Evolutionary conservation across 1,140 invertebrate species (phyloP).

Genomic region (Rhynchophorus ferrugineus): DNA sequence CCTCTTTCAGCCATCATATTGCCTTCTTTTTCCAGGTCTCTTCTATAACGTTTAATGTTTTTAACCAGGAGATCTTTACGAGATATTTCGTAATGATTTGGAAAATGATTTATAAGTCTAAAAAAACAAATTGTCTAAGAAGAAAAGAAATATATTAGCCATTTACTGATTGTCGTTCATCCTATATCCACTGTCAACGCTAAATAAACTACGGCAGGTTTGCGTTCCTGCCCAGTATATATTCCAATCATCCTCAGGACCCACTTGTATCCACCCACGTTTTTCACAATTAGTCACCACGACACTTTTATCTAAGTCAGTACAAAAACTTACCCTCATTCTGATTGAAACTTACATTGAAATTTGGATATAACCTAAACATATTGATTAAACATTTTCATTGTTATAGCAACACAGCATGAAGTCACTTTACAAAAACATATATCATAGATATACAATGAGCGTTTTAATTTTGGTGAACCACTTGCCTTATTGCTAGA

Average conservation of each 20-base stretch:
- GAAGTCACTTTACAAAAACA: too few relatives aligned
- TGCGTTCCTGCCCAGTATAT: slow-evolving; percentile 93
- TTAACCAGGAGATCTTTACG: slow-evolving; percentile 91
- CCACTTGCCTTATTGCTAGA: too few relatives aligned
- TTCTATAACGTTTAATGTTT: slow-evolving; percentile 90
- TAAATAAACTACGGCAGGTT: slow-evolving; percentile 84
- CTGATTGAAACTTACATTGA: slow-evolving; percentile 10
- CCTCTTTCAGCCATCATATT: slow-evolving; percentile 76
- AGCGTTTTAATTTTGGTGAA: too few relatives aligned
- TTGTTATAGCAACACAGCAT: too few relatives aligned
- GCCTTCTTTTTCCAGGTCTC: slow-evolving; percentile 85
- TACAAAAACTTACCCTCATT: slow-evolving; percentile 73
- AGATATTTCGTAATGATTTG: slow-evolving; percentile 91
- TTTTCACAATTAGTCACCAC: slow-evolving; percentile 90
- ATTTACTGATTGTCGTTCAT: slow-evolving; percentile 90
- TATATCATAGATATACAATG: too few relatives aligned
- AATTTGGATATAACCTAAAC: slow-evolving; percentile 12
- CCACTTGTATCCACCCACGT: slow-evolving; percentile 84
- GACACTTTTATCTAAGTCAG: slow-evolving; percentile 93
- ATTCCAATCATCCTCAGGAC: slow-evolving; percentile 92
- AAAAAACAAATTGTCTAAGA: too few relatives aligned
- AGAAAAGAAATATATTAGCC: too few relatives aligned
- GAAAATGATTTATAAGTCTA: slow-evolving; percentile 85
- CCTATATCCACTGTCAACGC: slow-evolving; percentile 84
- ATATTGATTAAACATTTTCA: slow-evolving; percentile 17